Conservation (phyloP, 1,140 invertebrate species). For the Chrysomallon squamiferum region DNA sequence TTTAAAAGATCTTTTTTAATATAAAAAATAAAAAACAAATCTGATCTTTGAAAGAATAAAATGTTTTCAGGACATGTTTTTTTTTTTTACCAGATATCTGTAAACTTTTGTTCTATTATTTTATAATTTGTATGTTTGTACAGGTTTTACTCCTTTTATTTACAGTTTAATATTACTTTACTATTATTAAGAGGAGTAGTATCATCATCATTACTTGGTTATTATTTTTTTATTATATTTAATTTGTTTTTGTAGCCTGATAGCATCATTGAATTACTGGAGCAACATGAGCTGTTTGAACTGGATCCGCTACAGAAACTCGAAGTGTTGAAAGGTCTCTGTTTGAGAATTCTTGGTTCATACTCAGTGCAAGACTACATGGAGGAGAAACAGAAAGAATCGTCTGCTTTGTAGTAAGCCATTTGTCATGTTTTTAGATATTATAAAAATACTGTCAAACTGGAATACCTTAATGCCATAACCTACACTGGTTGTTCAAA, state of each 20-base stretch:
- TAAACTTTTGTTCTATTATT: too few species aligned
- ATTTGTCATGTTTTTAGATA: background rate
- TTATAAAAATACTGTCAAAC: too few species aligned
- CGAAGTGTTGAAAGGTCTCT: slow-evolving; percentile 50
- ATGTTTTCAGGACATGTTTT: background rate
- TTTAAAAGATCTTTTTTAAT: too few species aligned
- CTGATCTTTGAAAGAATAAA: background rate
- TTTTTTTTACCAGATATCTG: too few species aligned
- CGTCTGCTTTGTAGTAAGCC: slow-evolving; percentile 47
- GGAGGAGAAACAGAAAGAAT: slow-evolving; percentile 55
- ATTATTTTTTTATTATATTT: too few species aligned
- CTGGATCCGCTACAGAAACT: slow-evolving; percentile 54
- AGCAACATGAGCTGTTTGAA: slow-evolving; percentile 51
- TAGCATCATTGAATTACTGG: slow-evolving; percentile 46
- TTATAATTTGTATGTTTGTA: too few species aligned
- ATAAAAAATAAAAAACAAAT: background rate
- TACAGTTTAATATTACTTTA: too few species aligned
- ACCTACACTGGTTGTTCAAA: too few species aligned
- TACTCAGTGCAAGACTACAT: slow-evolving; percentile 62
- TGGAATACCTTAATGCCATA: too few species aligned
- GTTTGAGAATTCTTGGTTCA: slow-evolving; percentile 55
- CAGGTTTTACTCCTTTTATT: too few species aligned
- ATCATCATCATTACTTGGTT: too few species aligned
- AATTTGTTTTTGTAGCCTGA: slow-evolving; percentile 45
- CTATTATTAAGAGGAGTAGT: too few species aligned